Percentiles rank a stretch among this genome's conserved stretches.
Evolutionary conservation across 1,140 invertebrate species (phyloP).

Genomic region (Cherax destructor): DNA sequence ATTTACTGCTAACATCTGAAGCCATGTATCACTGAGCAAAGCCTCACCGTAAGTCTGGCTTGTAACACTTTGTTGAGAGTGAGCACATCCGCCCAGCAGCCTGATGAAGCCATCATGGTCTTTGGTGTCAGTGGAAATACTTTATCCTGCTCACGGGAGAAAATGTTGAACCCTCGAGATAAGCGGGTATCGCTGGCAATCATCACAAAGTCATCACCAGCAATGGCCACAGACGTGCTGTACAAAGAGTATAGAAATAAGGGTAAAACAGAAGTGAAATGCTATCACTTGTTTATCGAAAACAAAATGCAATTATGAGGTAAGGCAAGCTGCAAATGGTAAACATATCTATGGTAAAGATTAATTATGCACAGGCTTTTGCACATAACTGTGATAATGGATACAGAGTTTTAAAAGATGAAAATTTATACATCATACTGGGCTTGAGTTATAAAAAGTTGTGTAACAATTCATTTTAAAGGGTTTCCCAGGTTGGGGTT

Average conservation of each 20-base stretch:
- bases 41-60: conserved; percentile 86
- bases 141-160: conserved; percentile 91
- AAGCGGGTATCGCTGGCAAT: conserved; percentile 95
- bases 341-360: too few relatives aligned
- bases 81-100: conserved; percentile 98
- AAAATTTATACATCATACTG: too few relatives aligned
- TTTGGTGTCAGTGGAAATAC: conserved; percentile 85
- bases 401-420: too few relatives aligned
- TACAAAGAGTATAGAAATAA: background rate
- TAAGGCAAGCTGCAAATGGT: too few relatives aligned
- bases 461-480: too few relatives aligned
- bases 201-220: conserved; percentile 92
- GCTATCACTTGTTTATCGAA: too few relatives aligned
- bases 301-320: too few relatives aligned
- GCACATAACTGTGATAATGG: too few relatives aligned
- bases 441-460: too few relatives aligned
- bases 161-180: conserved; percentile 92
- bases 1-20: too few relatives aligned
- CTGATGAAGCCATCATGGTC: conserved; percentile 91
- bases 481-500: too few relatives aligned
- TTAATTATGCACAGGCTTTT: too few relatives aligned
- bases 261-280: background rate
- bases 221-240: conserved; percentile 91
- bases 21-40: background rate
- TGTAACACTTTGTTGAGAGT: conserved; percentile 90